phyloP scores from a whole-genome alignment of 2,888 invertebrate genomes.

The Syritta pipiens region DNA sequence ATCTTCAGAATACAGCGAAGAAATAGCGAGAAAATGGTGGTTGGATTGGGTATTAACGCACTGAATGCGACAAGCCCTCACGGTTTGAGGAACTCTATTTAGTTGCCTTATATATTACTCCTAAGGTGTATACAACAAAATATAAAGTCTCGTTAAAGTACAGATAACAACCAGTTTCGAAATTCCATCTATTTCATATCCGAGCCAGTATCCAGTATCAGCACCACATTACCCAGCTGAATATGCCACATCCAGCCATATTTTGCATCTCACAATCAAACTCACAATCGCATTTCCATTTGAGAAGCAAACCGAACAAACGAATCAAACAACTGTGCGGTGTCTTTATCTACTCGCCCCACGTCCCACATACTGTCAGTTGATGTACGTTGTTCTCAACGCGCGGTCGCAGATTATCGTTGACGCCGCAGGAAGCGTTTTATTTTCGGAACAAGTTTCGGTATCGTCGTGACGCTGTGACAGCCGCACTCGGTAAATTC shows the following conservation, averaged over 20 bases:
- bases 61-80: too few species aligned
- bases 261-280: not conserved
- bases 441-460: constrained; percentile 60
- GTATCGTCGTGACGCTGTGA: constrained; percentile 23
- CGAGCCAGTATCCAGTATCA: not conserved
- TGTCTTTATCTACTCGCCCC: constrained; percentile 49
- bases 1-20: too few species aligned
- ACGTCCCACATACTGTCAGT: constrained; percentile 46
- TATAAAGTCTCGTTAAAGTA: too few species aligned
- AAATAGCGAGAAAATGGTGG: too few species aligned
- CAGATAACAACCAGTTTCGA: not conserved
- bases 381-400: constrained; percentile 48
- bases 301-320: not conserved
- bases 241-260: not conserved
- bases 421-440: constrained; percentile 3
- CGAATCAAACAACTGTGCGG: not conserved
- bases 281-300: not conserved
- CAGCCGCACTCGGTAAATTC: constrained; percentile 9
- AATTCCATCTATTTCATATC: not conserved
- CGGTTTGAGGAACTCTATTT: too few species aligned
- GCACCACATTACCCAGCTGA: not conserved
- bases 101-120: too few species aligned
- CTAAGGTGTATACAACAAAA: too few species aligned
- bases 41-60: too few species aligned
- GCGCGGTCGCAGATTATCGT: constrained; percentile 54